Evolutionary conservation across 2,888 invertebrate species (phyloP).

Genomic region (Mylabris sibirica): DNA sequence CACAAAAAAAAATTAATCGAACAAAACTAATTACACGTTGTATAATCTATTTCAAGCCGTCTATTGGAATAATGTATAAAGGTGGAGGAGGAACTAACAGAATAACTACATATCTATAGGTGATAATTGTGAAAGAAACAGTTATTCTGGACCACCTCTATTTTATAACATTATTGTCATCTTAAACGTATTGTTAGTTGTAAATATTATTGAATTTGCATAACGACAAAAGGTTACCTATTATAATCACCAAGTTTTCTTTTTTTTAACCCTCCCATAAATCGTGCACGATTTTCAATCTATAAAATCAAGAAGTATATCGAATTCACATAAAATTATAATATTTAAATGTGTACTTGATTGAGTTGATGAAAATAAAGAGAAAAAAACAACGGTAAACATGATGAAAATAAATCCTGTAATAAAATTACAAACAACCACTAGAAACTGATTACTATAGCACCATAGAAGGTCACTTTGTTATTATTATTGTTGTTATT

Average conservation of each 20-base stretch:
- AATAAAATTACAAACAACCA: not conserved
- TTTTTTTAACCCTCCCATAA: conserved; percentile 19
- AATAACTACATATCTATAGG: not conserved
- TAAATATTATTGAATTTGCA: conserved; percentile 26
- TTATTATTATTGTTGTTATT: no score
- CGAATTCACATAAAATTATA: conserved; percentile 11
- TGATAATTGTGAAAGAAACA: conserved; percentile 14
- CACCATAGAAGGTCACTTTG: not conserved
- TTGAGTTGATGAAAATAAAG: not conserved
- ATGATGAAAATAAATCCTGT: not conserved
- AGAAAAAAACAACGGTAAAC: not conserved
- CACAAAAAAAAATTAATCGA: not conserved
- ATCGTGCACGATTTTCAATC: conserved; percentile 16
- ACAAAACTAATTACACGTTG: not conserved
- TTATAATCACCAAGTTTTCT: conserved; percentile 19
- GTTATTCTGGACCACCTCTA: conserved; percentile 1
- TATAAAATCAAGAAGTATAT: not conserved
- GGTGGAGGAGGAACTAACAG: not conserved
- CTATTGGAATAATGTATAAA: not conserved
- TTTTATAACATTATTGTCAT: conserved; percentile 12
- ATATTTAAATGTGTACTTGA: conserved; percentile 1
- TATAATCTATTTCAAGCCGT: not conserved
- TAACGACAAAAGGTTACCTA: conserved; percentile 28
- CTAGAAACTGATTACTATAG: not conserved
- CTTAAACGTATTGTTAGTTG: not conserved